phyloP scores from a whole-genome alignment of 1,140 invertebrate species.

The Ceratina calcarata region DNA sequence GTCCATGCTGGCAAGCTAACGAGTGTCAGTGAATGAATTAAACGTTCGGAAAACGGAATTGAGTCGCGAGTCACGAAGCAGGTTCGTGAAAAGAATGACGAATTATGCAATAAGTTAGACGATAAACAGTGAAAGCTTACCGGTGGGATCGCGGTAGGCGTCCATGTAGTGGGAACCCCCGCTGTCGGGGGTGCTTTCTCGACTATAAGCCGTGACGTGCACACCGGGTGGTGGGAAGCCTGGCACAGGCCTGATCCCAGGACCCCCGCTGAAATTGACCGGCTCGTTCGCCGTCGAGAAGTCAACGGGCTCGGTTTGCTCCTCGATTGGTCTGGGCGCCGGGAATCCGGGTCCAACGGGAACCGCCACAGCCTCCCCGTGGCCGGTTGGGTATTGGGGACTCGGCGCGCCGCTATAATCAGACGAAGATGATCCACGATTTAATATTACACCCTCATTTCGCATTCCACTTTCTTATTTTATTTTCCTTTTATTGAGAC shows the following conservation, averaged over 20 bases:
- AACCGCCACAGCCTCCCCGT: slow-evolving; percentile 79
- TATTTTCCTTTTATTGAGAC: background rate
- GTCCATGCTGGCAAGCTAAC: too few species aligned
- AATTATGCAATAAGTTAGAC: slow-evolving; percentile 30
- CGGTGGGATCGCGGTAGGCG: slow-evolving; percentile 90
- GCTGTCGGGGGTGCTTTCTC: slow-evolving; percentile 91
- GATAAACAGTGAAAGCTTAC: slow-evolving; percentile 80
- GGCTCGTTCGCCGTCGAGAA: slow-evolving; percentile 85
- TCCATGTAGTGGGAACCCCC: slow-evolving; percentile 92
- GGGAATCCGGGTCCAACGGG: slow-evolving; percentile 78
- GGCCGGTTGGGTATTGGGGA: slow-evolving; percentile 82
- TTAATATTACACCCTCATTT: slow-evolving; percentile 6
- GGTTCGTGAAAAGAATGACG: slow-evolving; percentile 18
- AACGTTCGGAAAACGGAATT: background rate
- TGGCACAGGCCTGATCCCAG: slow-evolving; percentile 81
- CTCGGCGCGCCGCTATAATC: slow-evolving; percentile 82
- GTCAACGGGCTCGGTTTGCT: slow-evolving; percentile 86
- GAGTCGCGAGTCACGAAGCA: slow-evolving; percentile 41
- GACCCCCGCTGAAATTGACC: slow-evolving; percentile 82
- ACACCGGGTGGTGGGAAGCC: slow-evolving; percentile 80
- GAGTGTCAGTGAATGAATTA: background rate
- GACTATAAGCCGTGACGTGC: slow-evolving; percentile 85
- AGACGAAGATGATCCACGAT: slow-evolving; percentile 28
- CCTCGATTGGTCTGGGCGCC: slow-evolving; percentile 80
- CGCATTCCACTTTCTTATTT: too few species aligned